phyloP scores from a whole-genome alignment of 2,888 invertebrate genomes.

The Tetheella fluctuosa region DNA sequence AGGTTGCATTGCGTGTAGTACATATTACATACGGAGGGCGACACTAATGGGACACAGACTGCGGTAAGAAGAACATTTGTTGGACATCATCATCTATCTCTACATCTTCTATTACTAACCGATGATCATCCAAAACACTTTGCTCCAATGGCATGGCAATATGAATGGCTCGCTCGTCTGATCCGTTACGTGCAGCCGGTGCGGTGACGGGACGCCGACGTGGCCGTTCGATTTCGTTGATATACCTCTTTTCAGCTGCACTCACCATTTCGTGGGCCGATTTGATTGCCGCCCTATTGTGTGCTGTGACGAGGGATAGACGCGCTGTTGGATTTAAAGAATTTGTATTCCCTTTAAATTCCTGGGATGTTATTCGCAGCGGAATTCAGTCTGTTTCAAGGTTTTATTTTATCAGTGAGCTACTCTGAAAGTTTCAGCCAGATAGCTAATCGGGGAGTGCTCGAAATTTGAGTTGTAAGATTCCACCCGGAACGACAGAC shows the following conservation, averaged over 20 bases:
- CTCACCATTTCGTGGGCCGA: not conserved
- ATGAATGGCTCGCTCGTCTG: not conserved
- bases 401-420: not conserved
- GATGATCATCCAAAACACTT: not conserved
- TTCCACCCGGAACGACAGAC: too few species aligned
- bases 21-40: too few species aligned
- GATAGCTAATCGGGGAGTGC: too few species aligned
- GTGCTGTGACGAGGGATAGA: not conserved
- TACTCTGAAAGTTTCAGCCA: too few species aligned
- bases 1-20: too few species aligned
- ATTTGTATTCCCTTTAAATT: not conserved
- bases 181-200: conserved; percentile 2
- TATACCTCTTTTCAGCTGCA: not conserved
- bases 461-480: too few species aligned
- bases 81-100: not conserved
- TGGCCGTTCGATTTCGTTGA: conserved; percentile 1
- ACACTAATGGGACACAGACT: too few species aligned
- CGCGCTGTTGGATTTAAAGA: not conserved
- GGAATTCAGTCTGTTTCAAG: not conserved
- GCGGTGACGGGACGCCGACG: not conserved
- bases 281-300: conserved; percentile 6
- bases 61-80: too few species aligned
- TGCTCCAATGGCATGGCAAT: not conserved
- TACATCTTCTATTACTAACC: not conserved
- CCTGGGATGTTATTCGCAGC: not conserved